Evolutionary conservation across 2,888 invertebrate species (phyloP).

Genomic region (Acanthosepion lycidas): DNA sequence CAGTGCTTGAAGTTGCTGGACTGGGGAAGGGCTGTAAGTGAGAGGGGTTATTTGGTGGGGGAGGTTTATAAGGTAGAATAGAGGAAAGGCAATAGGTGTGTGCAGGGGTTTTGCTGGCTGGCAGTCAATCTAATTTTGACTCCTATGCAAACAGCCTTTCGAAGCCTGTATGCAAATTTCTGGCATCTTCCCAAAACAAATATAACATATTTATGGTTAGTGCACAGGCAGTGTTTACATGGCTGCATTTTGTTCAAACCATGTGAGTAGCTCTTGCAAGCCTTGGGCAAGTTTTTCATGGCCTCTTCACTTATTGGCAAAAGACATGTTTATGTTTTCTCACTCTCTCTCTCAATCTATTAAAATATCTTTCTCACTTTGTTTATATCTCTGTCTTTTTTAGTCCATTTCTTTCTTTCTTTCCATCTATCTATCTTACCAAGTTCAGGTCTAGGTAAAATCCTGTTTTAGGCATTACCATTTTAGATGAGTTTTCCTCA

Average conservation of each 20-base stretch:
- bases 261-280: background rate
- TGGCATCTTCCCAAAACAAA: conserved; percentile 17
- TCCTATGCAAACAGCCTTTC: background rate
- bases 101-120: background rate
- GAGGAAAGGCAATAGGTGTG: background rate
- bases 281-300: conserved; percentile 33
- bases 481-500: too few relatives aligned
- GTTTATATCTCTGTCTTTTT: background rate
- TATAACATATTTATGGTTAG: background rate
- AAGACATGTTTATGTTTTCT: background rate
- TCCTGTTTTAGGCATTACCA: too few relatives aligned
- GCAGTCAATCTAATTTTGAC: conserved; percentile 12
- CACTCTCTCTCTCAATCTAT: background rate
- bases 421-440: background rate
- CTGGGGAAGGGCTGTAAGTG: background rate
- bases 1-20: background rate
- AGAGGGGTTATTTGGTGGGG: background rate
- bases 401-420: background rate
- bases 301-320: background rate
- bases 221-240: conserved; percentile 5
- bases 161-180: conserved; percentile 33
- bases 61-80: conserved; percentile 33
- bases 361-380: background rate
- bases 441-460: too few relatives aligned
- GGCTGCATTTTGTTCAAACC: background rate